Evolutionary conservation across 2,888 invertebrate species (phyloP), one percentile per base, ranked within the genome.

Genomic region (Melinopterus prodromus): DNA sequence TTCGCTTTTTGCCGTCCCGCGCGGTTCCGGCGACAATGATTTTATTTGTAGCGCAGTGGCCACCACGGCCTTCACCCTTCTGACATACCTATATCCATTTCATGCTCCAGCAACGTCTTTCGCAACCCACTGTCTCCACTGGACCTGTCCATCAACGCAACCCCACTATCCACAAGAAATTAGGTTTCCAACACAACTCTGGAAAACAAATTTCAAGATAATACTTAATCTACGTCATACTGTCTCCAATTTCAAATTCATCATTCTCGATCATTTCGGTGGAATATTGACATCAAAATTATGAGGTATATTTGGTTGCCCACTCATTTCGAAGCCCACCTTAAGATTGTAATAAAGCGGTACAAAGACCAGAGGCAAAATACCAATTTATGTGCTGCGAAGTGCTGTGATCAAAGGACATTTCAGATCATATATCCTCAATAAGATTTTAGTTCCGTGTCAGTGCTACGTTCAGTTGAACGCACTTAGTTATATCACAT

Each of bases 1-100:
- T 74, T 16, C 69, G 69, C 69, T 16, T 74, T 74, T 74, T 78
- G 53, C 9, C 35, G 5, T 53, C 53, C 12, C 12, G 53, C 53
- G 53, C 53, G 53, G 53, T 4, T 6, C 2, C 53, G 53, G 1
- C 12, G 53, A 12, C 53, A 12, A 9, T 53, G 53, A 53, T 53
- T 53, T 53, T 53, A 53, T 53, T 53, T 53, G 2, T 53, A 53
- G 12, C 53, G 9, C 53, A 53, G 9, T 53, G 53, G 1, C 26
- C 12, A 53, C 53, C 53, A 53, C 53, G 53, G 53, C 53, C 53
- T 53, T 53, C 53, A 53, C 53, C 53, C 53, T 4, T 53, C 0
- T 12, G 1, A 53, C 53, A 12, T 53, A 9, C 53, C 53, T 53
- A 53, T 53, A 53, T 53, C 5, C 53, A 53, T 53, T 53, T 53